A percentile compares a stretch with the other conserved stretches of the same genome.
Conservation (phyloP, 2,113 vertebrate genomes). For the Clarias gariepinus region DNA sequence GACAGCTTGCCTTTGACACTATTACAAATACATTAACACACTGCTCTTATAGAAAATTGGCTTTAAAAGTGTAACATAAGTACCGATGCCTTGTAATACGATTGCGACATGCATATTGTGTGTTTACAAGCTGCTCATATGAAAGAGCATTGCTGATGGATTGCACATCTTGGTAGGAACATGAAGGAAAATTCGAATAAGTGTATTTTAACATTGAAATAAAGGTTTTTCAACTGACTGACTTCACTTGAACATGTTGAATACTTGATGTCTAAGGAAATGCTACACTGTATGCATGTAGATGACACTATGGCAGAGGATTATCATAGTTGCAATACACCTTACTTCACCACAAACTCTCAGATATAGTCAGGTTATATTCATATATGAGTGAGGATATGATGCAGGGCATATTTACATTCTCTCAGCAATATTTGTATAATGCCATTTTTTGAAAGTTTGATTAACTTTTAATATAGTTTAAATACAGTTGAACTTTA, state of each 20-base stretch:
- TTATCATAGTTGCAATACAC: not conserved
- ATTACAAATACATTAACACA: conserved; percentile 29
- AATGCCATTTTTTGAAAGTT: not conserved
- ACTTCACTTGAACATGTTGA: not conserved
- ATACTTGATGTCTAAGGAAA: not conserved
- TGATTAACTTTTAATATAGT: not conserved
- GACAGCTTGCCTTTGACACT: conserved; percentile 18
- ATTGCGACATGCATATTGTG: conserved; percentile 42
- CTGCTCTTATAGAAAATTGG: conserved; percentile 21
- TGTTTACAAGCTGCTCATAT: conserved; percentile 66
- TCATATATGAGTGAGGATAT: not conserved
- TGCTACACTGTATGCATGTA: not conserved
- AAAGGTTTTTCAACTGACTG: conserved; percentile 47
- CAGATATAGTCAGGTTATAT: not conserved
- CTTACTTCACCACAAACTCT: not conserved
- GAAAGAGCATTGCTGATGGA: conserved; percentile 59
- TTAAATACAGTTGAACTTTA: not conserved
- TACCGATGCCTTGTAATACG: conserved; percentile 31
- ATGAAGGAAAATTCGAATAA: conserved; percentile 61
- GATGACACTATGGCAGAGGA: not conserved
- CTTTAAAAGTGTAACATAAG: conserved; percentile 22
- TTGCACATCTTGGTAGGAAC: conserved; percentile 71
- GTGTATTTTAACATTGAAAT: conserved; percentile 64
- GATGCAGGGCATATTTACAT: not conserved
- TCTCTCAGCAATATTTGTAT: not conserved